Percentiles rank a stretch among this genome's conserved stretches.
phyloP scores from a whole-genome alignment of 2,797 vertebrate genomes.

The Chromis chromis region DNA sequence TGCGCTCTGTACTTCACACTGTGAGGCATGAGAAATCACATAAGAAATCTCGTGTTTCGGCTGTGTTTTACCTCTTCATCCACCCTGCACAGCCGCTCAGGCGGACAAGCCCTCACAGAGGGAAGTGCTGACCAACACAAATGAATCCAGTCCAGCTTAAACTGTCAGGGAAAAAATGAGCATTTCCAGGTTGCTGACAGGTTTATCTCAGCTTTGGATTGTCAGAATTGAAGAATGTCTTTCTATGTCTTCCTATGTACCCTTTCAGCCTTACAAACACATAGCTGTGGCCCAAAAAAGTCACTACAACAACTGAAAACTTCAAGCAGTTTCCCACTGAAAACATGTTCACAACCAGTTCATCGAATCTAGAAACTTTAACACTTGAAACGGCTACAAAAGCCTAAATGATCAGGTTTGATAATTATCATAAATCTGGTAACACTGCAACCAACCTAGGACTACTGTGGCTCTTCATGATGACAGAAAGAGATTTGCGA shows the following conservation, averaged over 20 bases:
- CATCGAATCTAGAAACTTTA: constrained; percentile 23
- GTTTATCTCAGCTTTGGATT: constrained; percentile 39
- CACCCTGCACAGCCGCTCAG: constrained; percentile 24
- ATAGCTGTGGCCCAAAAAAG: constrained; percentile 22
- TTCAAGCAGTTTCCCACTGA: constrained; percentile 34
- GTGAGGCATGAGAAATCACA: constrained; percentile 51
- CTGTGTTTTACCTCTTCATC: constrained; percentile 47
- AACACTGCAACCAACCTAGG: background rate
- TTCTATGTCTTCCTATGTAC: constrained; percentile 16
- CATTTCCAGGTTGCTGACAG: constrained; percentile 29
- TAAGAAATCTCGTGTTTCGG: constrained; percentile 40
- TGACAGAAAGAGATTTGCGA: constrained; percentile 28
- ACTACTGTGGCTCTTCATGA: constrained; percentile 1
- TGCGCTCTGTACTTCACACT: constrained; percentile 40
- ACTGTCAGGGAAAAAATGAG: constrained; percentile 32
- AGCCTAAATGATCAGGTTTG: too few relatives aligned
- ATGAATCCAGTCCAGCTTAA: constrained; percentile 57
- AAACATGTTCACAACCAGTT: constrained; percentile 44
- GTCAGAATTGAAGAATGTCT: constrained; percentile 5
- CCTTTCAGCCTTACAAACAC: background rate
- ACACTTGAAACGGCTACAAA: background rate
- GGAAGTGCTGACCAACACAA: constrained; percentile 54
- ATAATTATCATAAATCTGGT: too few relatives aligned
- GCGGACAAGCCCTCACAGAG: constrained; percentile 23
- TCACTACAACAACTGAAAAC: constrained; percentile 36